A percentile compares a stretch with the other conserved stretches of the same genome.
Evolutionary conservation across 2,113 vertebrate species (phyloP).

Genomic region (Epinephelus lanceolatus): DNA sequence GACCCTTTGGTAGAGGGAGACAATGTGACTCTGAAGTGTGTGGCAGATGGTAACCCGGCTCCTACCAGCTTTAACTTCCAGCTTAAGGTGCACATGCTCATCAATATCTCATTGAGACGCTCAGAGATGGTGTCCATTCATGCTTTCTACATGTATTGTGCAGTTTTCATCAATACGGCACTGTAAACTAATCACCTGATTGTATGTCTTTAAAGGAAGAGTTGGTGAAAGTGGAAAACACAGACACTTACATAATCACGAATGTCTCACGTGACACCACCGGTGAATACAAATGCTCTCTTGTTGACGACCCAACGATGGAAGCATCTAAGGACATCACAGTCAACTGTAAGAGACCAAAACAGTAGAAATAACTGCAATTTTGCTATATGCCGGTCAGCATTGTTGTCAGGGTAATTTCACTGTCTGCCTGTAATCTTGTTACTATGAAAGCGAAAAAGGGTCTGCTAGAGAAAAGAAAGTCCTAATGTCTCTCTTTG

Average conservation of each 20-base stretch:
- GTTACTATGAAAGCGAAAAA: constrained; percentile 9
- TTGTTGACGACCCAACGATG: constrained; percentile 84
- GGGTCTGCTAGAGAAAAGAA: constrained; percentile 30
- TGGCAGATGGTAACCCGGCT: constrained; percentile 94
- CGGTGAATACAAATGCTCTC: constrained; percentile 94
- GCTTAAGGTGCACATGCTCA: constrained; percentile 79
- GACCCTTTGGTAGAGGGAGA: constrained; percentile 90
- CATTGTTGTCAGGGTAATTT: constrained; percentile 11
- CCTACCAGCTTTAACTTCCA: constrained; percentile 93
- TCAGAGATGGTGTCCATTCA: neutral
- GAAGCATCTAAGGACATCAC: constrained; percentile 84
- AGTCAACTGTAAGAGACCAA: constrained; percentile 91
- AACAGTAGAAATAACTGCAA: neutral
- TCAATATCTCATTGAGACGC: neutral
- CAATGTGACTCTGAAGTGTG: constrained; percentile 93
- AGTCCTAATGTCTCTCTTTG: constrained; percentile 28
- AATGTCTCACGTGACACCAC: constrained; percentile 87
- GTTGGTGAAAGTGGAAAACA: constrained; percentile 76
- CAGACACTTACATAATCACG: constrained; percentile 83
- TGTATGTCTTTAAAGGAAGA: constrained; percentile 69
- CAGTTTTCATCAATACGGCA: no score
- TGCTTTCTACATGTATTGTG: neutral
- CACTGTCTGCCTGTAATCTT: constrained; percentile 7
- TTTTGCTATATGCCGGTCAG: neutral
- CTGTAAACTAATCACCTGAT: neutral